A percentile compares a stretch with the other conserved stretches of the same genome.
These are phyloP conservation scores for Aspiorhynchus laticeps DNA, from an alignment of 2,113 vertebrate genomes.

Conservation along the genomic window DNA sequence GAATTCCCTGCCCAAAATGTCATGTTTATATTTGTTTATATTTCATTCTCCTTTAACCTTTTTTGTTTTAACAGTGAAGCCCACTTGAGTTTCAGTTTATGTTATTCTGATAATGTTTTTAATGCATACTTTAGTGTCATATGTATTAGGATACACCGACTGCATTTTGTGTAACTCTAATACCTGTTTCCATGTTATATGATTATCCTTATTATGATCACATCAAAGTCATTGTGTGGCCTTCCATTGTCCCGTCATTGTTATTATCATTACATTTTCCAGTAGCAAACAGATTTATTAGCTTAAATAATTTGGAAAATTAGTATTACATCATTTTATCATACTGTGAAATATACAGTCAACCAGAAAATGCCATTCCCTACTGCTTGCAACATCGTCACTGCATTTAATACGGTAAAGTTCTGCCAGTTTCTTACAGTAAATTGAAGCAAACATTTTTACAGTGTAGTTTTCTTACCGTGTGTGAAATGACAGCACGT, in stretches of 20 bases:
- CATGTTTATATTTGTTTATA: background rate
- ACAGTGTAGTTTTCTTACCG: slow-evolving; percentile 44
- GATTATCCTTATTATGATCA: background rate
- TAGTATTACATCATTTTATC: background rate
- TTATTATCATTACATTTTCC: background rate
- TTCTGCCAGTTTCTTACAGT: background rate
- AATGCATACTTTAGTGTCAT: background rate
- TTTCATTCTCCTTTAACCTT: background rate
- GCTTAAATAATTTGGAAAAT: background rate
- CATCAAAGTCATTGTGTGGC: background rate
- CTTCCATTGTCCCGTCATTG: background rate
- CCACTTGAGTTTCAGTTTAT: background rate
- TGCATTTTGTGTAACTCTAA: background rate
- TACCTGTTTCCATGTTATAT: background rate
- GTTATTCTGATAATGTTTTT: background rate
- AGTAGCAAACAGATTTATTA: background rate
- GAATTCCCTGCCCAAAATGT: background rate
- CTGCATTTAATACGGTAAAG: slow-evolving; percentile 11
- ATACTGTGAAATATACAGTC: background rate
- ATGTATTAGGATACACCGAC: background rate
- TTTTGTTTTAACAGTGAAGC: background rate
- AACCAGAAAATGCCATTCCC: background rate
- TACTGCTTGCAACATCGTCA: background rate
- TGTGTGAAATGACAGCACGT: slow-evolving; percentile 37
- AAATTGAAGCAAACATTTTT: background rate